Evolutionary conservation across 2,113 vertebrate genomes (phyloP).

Genomic region (Pygathrix nemaeus): DNA sequence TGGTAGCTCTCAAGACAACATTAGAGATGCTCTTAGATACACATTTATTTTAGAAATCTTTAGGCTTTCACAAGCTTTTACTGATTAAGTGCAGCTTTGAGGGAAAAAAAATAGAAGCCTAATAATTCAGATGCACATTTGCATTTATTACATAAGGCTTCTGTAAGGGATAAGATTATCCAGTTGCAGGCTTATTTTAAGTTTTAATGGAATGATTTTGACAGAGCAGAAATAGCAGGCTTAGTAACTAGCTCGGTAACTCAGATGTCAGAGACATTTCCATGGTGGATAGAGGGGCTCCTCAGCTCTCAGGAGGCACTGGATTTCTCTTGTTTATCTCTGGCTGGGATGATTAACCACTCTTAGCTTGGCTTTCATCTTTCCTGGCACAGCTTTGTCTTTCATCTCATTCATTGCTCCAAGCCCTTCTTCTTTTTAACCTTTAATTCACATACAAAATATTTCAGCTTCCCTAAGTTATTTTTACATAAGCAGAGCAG

Average conservation of each 20-base stretch:
- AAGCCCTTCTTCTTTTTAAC: not conserved
- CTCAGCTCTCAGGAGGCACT: not conserved
- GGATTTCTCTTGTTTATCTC: not conserved
- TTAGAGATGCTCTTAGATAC: not conserved
- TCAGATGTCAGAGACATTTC: conserved; percentile 19
- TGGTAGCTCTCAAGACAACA: not conserved
- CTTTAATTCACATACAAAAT: not conserved
- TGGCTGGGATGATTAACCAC: not conserved
- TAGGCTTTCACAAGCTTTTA: conserved; percentile 49
- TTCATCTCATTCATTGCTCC: not conserved
- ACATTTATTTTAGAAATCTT: conserved; percentile 47
- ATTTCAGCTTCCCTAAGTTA: not conserved
- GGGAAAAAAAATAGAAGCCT: conserved; percentile 49
- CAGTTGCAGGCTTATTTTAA: conserved; percentile 67
- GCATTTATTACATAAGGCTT: conserved; percentile 68
- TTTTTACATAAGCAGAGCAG: conserved; percentile 18
- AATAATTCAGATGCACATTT: conserved; percentile 68
- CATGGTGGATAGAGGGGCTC: not conserved
- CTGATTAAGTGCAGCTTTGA: conserved; percentile 34
- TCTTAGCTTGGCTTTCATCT: conserved; percentile 16
- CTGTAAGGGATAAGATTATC: conserved; percentile 50
- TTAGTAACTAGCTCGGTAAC: conserved; percentile 44
- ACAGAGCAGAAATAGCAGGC: conserved; percentile 60
- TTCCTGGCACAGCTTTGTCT: not conserved
- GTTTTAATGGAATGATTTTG: conserved; percentile 60